Evolutionary conservation across 2,113 vertebrate species (phyloP).

Genomic region (Psittacula cyanocephala): DNA sequence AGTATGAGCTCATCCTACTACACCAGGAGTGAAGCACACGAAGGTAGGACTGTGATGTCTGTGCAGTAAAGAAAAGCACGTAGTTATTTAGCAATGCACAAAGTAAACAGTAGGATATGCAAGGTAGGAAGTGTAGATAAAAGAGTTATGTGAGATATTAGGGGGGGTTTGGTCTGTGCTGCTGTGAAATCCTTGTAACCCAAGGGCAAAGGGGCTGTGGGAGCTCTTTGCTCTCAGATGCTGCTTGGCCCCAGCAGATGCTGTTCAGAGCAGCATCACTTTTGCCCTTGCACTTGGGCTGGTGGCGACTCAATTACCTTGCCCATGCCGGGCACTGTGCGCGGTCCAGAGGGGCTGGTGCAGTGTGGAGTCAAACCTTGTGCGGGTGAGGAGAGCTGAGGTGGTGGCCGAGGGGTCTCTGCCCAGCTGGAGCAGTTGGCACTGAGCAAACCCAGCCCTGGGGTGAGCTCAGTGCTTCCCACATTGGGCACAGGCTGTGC

Average conservation of each 20-base stretch:
- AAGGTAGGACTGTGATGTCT: not conserved
- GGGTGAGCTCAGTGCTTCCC: not conserved
- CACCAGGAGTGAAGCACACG: not conserved
- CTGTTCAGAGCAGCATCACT: not conserved
- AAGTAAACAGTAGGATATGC: not conserved
- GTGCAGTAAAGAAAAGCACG: not conserved
- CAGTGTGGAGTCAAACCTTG: not conserved
- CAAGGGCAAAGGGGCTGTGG: not conserved
- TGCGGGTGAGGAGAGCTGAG: not conserved
- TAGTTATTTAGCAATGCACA: not conserved
- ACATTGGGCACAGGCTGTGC: not conserved
- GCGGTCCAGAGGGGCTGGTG: rapidly evolving
- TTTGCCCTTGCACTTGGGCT: rapidly evolving
- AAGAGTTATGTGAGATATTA: rapidly evolving
- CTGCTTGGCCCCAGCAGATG: not conserved
- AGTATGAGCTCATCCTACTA: rapidly evolving
- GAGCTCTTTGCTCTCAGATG: not conserved
- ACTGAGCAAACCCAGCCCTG: rapidly evolving
- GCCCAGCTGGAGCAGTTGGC: not conserved
- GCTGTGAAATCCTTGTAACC: not conserved
- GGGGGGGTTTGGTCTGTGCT: not conserved
- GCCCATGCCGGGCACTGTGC: rapidly evolving
- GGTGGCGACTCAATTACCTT: not conserved
- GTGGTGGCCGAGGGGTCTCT: not conserved
- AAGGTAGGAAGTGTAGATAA: not conserved